These are phyloP conservation scores for Ctenicera cuprea DNA, from an alignment of 2,888 invertebrate genomes.

Conservation along the genomic window DNA sequence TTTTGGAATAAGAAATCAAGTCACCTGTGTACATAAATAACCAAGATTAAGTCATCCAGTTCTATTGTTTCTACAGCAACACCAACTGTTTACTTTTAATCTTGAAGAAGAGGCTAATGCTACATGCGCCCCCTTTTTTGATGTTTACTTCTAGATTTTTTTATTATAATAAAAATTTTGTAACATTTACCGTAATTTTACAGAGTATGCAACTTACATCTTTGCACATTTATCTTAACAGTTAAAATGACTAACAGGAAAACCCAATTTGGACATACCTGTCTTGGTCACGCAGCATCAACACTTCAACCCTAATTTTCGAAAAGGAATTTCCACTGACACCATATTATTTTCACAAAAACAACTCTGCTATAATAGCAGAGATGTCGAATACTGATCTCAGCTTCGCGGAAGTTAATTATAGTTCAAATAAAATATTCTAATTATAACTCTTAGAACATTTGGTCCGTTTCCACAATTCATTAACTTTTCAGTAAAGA, in stretches of 20 bases:
- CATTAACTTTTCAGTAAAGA: not conserved
- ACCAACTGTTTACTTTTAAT: too few species aligned
- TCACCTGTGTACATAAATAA: too few species aligned
- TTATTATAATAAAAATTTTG: too few species aligned
- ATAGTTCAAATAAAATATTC: conserved; percentile 29
- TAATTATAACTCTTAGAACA: conserved; percentile 20
- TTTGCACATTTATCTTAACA: too few species aligned
- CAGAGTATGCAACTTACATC: too few species aligned
- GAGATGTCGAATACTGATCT: conserved; percentile 26
- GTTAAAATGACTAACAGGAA: conserved; percentile 2
- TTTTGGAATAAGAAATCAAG: too few species aligned
- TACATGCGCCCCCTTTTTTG: too few species aligned
- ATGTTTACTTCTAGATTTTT: too few species aligned
- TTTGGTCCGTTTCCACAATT: conserved; percentile 19
- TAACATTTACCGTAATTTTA: too few species aligned
- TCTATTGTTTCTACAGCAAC: too few species aligned
- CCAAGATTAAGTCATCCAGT: too few species aligned
- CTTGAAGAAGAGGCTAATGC: too few species aligned
- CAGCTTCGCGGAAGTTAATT: conserved; percentile 25
- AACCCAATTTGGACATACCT: not conserved
- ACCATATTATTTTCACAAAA: not conserved
- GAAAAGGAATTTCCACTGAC: conserved; percentile 19
- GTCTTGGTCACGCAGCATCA: not conserved
- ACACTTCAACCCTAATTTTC: not conserved
- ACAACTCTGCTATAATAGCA: conserved; percentile 1